These are phyloP conservation scores for Stegastes partitus DNA, from an alignment of 2,113 vertebrate genomes.

Conservation along the genomic window DNA sequence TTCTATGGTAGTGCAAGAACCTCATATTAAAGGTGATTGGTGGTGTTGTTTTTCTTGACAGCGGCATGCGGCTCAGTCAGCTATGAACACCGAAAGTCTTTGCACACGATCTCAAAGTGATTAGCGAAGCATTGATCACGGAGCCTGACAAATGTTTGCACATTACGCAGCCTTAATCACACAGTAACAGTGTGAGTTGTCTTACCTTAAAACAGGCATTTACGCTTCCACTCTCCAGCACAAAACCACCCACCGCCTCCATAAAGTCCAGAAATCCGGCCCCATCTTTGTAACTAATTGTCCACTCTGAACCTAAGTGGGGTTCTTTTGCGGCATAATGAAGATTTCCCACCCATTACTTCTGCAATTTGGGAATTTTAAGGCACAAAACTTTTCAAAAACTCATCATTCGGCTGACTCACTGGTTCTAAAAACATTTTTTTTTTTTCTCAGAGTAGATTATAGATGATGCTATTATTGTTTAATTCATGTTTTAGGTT, in stretches of 20 bases:
- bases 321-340: not conserved
- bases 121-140: not conserved
- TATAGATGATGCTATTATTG: not conserved
- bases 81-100: not conserved
- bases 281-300: not conserved
- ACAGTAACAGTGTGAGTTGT: not conserved
- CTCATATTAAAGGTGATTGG: not conserved
- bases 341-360: not conserved
- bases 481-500: not conserved
- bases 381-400: not conserved
- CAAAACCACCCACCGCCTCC: not conserved
- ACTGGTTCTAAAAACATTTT: not conserved
- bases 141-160: not conserved
- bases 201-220: not conserved
- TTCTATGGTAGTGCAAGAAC: not conserved
- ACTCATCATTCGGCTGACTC: not conserved
- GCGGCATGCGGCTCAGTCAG: not conserved
- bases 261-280: not conserved
- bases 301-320: conserved; percentile 1
- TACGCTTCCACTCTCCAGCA: not conserved
- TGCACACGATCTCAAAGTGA: not conserved
- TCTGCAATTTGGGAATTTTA: not conserved
- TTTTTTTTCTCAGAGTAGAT: not conserved
- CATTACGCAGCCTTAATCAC: not conserved
- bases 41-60: not conserved